Base-by-base conservation (phyloP, 2,113 vertebrate species). In the Philantomba maxwellii region DNA sequence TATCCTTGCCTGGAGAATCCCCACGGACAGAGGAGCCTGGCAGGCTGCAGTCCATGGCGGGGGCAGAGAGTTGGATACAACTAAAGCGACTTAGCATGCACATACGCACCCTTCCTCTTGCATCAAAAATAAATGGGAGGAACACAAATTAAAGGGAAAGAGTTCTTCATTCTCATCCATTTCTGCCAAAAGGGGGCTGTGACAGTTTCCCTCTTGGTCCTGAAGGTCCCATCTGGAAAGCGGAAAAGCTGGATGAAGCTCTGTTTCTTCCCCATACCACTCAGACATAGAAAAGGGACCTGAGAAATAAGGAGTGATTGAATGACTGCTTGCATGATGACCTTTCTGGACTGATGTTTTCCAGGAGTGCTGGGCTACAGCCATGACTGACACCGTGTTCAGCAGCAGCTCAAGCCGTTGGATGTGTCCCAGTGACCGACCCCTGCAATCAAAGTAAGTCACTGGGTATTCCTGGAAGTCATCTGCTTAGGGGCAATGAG, bases 301-400 rank as follows among this genome's bases (percentile, higher is more conserved):
- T 36, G 39, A 30, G 78, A 33, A 26, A 6, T 15, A 13, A 45
- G 51, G 26, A 14, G 12, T 8, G 26, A 60, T 16, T 10, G 8
- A 14, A 43, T 81, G 11, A 17, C 16, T 5, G 2, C 2, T 13
- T 45, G 55, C 6, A 28, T 97, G 89, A 96, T 4, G 2, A 36
- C 26, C 47, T 90, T 17, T 87, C 58, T 75, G 64, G 0, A 15
- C 90, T 26, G 1, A 0, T 93, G n/a, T 94, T 58, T 97, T 82
- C 23, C 84, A 94, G 91, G 80, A 93, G 60, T 66, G 9, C 19
- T 0, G 30, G 66, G 58, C n/a, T 58, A 87, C 87, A 30, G 96
- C 81, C 98, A 99, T 99, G 99, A 99, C 99, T 0, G 99, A 99
- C 98, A 98, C 99, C 0, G 99, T 99, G 97, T 98, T 99, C 98